Evolutionary conservation across 2,888 invertebrate species (phyloP).

Genomic region (Timema podura): DNA sequence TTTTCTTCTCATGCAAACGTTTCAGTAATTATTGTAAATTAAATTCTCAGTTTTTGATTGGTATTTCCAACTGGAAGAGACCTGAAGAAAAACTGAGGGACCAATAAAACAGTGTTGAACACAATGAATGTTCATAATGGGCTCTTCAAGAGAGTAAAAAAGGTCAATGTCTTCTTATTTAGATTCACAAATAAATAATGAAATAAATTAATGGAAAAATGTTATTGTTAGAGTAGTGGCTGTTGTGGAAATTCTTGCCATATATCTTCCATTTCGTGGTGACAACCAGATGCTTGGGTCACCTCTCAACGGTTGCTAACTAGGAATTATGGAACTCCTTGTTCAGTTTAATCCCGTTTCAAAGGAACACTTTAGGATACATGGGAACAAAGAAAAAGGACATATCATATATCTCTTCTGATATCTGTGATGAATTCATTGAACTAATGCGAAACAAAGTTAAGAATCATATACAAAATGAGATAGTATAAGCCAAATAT

Average conservation of each 20-base stretch:
- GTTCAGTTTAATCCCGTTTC: background rate
- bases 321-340: background rate
- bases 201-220: background rate
- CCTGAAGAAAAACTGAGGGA: background rate
- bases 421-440: no score
- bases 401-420: background rate
- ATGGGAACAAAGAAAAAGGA: background rate
- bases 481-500: background rate
- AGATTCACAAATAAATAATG: background rate
- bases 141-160: background rate
- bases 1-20: background rate
- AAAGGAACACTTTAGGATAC: background rate
- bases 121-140: background rate
- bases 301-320: background rate
- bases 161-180: background rate
- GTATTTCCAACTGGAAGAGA: background rate
- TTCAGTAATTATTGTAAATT: conserved; percentile 1
- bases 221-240: background rate
- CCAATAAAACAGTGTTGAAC: background rate
- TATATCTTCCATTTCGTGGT: background rate
- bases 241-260: background rate
- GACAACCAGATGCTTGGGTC: conserved; percentile 3
- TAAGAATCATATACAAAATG: background rate
- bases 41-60: background rate
- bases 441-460: background rate